phyloP scores from a whole-genome alignment of 1,140 invertebrate genomes.

The Diploscapter pachys region DNA sequence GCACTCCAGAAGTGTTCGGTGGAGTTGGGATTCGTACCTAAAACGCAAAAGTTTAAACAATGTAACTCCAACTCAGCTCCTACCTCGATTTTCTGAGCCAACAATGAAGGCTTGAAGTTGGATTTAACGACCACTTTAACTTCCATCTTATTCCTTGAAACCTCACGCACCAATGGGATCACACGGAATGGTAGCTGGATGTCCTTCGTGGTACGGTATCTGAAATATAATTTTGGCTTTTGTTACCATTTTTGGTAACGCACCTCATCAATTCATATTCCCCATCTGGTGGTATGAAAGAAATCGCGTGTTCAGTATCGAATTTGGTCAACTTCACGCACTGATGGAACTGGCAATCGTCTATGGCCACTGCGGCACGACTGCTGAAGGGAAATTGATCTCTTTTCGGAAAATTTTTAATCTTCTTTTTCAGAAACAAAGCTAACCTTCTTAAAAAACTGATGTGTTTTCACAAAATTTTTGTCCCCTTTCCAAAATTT shows the following conservation, averaged over 20 bases:
- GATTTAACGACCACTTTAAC: constrained; percentile 98
- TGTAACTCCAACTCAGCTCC: no score
- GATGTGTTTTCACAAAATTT: no score
- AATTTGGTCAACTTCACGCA: constrained; percentile 99
- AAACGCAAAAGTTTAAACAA: no score
- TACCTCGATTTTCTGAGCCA: constrained; percentile 95
- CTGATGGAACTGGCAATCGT: constrained; percentile 99
- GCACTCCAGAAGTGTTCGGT: constrained; percentile 95
- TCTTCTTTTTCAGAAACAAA: constrained; percentile 3
- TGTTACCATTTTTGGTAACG: neutral
- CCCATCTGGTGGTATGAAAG: constrained; percentile 98
- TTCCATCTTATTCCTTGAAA: constrained; percentile 98
- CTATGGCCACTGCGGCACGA: constrained; percentile 86
- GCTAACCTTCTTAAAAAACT: neutral
- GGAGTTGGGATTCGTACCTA: constrained; percentile 86
- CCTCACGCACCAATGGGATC: constrained; percentile 94
- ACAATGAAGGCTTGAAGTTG: constrained; percentile 96
- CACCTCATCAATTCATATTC: constrained; percentile 99
- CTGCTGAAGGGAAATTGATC: constrained; percentile 44
- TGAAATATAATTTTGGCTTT: constrained; percentile 58
- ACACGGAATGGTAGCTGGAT: constrained; percentile 98
- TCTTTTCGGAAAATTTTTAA: constrained; percentile 25
- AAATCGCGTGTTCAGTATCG: constrained; percentile 99
- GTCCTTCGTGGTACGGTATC: constrained; percentile 99
- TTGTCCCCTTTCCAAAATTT: constrained; percentile 42